Evolutionary conservation across 2,888 invertebrate species (phyloP), one percentile per base, ranked within the genome.

Genomic region (Barypeithes pellucidus): DNA sequence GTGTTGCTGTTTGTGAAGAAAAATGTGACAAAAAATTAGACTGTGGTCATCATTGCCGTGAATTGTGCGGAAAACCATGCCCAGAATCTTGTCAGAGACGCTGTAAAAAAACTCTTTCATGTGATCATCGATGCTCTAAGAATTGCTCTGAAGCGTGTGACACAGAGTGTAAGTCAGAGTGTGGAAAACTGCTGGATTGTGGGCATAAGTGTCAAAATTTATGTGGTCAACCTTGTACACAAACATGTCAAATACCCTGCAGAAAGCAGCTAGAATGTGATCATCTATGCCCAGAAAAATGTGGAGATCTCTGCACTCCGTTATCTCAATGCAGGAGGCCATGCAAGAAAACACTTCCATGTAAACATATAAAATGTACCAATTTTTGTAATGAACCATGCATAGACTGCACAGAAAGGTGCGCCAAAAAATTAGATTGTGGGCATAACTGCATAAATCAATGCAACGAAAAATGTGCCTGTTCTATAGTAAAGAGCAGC

Each of bases 361-460:
- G 50, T 50, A 3, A 22, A 11, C 50, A 24, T 20, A 22, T 2
- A 12, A 22, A 24, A 22, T 50, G 50, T 12, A 22, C 22, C 0
- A 50, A 50, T 4, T 3, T 11, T 12, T 50, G 50, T 50, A 50
- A 39, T 43, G 43, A 39, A 12, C 61, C 43, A 9, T 61, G 61
- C 8, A 9, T 20, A 20, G n/a, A 61, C 1, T 61, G 61, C 43
- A 22, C 24, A n/a, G n/a, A 22, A 22, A 61, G 43, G 20, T 61
- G 61, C 18, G 22, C 0, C 2, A 61, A 61, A 43, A 43, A 18
- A 36, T 33, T 61, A 24, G 22, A 43, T 20, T 61, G 61, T 61
- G 61, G 61, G 8, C 61, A 61, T 43, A 36, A 1, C 11, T 61
- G 61, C 12, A 61, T 61, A 22, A 61, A 61, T 22, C 20, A 39